Base-by-base conservation (phyloP, 64 coral and sea anemone genomes). In the Dendronephthya gigantea region DNA sequence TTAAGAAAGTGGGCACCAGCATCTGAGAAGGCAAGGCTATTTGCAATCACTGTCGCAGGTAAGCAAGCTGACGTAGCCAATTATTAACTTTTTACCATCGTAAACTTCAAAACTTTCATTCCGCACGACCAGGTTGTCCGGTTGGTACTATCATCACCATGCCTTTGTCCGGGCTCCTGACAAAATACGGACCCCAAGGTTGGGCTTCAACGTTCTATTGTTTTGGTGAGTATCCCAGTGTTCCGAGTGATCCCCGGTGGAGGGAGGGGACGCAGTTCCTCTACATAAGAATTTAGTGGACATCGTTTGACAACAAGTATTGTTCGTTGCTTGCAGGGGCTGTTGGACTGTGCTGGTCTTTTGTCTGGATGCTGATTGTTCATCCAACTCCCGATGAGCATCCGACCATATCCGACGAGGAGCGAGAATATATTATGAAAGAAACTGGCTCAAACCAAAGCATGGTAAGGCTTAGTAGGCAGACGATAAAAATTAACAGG, bases 351-450 rank as follows among this genome's bases (percentile, higher is more conserved):
- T 22, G 84, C 16, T 90, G 89, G 89, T 90, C 85, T 8, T 90
- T 90, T 34, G 48, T 90, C n/a, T 90, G 89, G 89, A 62, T 85
- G 47, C 49, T 90, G 39, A 81, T 84, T 2, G 72, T 90, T 81
- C 89, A 90, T 52, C 83, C 85, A 43, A 81, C 48, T 2, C 89
- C 89, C 1, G 89, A 83, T 28, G 89, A 90, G 8, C 89, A 90
- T 49, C 89, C 89, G 56, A 90, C 89, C 25, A 90, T 90, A 14
- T 90, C 89, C n/a, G 32, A 90, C 9, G 68, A 90, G 22, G 89
- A 90, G 47, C 85, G 82, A 36, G 83, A 85, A 1, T 85, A 90
- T 48, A 90, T 90, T 29, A 15, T 36, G 72, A 79, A 79, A 39
- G 72, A 39, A 2, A 79, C 72, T 19, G 72, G 9, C 9, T 9